A percentile compares a stretch with the other conserved stretches of the same genome.
phyloP scores from a whole-genome alignment of 2,888 invertebrate genomes.

The Schizaphis graminum region DNA sequence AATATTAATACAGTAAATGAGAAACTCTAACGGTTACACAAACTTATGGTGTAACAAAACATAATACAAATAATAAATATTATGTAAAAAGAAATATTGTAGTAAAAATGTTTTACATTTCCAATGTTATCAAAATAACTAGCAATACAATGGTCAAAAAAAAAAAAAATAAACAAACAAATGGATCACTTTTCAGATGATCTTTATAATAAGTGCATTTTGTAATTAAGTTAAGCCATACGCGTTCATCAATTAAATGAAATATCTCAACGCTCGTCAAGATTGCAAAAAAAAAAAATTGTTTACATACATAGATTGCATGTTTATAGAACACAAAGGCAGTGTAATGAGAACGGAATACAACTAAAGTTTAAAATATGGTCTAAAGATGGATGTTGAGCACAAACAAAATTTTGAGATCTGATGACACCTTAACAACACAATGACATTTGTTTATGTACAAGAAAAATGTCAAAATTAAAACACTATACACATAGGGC shows the following conservation, averaged over 20 bases:
- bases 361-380: slow-evolving; percentile 53
- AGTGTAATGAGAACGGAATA: slow-evolving; percentile 46
- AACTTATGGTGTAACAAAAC: not conserved
- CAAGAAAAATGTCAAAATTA: slow-evolving; percentile 55
- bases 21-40: not conserved
- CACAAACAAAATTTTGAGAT: slow-evolving; percentile 65
- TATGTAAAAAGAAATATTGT: not conserved
- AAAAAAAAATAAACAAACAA: not conserved
- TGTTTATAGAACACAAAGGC: slow-evolving; percentile 54
- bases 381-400: slow-evolving; percentile 60
- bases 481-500: slow-evolving; percentile 60
- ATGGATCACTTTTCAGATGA: not conserved
- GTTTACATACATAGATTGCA: not conserved
- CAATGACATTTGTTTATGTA: slow-evolving; percentile 55
- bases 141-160: not conserved
- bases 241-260: not conserved
- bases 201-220: slow-evolving; percentile 37
- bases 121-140: slow-evolving; percentile 13
- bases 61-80: slow-evolving; percentile 10
- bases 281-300: slow-evolving; percentile 43
- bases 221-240: not conserved
- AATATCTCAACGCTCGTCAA: slow-evolving; percentile 12
- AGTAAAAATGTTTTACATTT: slow-evolving; percentile 17
- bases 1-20: not conserved
- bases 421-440: slow-evolving; percentile 64